Evolutionary conservation across 2,888 invertebrate species (phyloP).

Genomic region (Nudaria mundana): DNA sequence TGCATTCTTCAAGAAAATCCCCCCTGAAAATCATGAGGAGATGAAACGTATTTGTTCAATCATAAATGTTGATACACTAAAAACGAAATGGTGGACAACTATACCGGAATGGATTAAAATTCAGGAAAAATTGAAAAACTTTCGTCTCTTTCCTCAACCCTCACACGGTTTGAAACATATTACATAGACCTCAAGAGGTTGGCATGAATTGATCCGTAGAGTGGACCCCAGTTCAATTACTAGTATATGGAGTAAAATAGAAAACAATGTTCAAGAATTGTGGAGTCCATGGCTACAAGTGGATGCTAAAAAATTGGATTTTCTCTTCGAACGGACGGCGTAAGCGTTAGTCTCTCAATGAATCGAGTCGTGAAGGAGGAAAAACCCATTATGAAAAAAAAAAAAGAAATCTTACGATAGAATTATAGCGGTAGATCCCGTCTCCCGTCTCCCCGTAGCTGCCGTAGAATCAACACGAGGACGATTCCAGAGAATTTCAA

Average conservation of each 20-base stretch:
- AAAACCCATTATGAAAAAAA: background rate
- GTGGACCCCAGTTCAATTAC: background rate
- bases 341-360: too few species aligned
- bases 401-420: background rate
- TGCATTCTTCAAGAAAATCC: background rate
- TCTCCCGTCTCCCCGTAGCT: background rate
- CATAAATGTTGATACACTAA: background rate
- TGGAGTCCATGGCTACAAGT: background rate
- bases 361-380: background rate
- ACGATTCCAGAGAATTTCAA: background rate
- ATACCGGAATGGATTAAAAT: background rate
- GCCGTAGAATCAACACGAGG: background rate
- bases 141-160: too few species aligned
- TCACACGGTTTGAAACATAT: slow-evolving; percentile 5
- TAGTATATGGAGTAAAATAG: background rate
- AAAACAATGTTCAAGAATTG: background rate
- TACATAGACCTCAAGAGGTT: slow-evolving; percentile 2
- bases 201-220: slow-evolving; percentile 3
- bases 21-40: background rate
- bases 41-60: background rate
- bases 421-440: background rate
- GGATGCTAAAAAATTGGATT: background rate
- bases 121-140: slow-evolving; percentile 2
- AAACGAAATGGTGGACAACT: background rate
- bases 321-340: too few species aligned